Base-by-base conservation (phyloP, 1,140 invertebrate species). In the Batillaria attramentaria region DNA sequence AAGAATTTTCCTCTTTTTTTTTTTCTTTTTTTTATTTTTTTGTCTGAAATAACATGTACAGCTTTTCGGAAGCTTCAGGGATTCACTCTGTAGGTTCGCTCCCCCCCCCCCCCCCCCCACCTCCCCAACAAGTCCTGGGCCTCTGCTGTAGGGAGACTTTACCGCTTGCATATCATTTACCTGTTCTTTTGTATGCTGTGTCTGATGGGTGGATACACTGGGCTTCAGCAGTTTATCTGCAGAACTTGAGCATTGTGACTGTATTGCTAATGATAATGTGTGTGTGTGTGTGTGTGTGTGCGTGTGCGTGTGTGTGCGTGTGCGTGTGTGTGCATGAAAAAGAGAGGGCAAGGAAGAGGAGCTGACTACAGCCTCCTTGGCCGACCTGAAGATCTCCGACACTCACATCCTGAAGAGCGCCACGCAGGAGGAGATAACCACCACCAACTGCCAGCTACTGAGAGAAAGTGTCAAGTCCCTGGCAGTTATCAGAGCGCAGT, bases 351-450 rank as follows among this genome's bases (percentile, higher is more conserved):
- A 77, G 72, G 80, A 79, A n/a, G 80, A 81, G 18, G 82, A 85
- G 24, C 73, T 83, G 33, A 43, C 84, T 6, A 72, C 72, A 33
- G 66, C 62, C 31, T 76, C 75, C 31, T 41, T 89, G 66, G 83
- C 83, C 35, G 78, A 80, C n/a, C 57, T 89, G 78, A 84, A 78
- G 60, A 72, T 89, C 8, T 83, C 81, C 28, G 81, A 85, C 31
- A 77, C 73, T 31, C 77, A 73, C 31, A 76, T 84, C 46, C 78
- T 89, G 16, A 83, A 72, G 20, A 86, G 85, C 79, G 85, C 83
- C 39, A 89, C 87, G 4, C 79, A 84, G 35, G 84, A 88, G 72
- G 84, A 89, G 68, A 79, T 87, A 4, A 77, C 65, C 54, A 50
- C 83, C 43, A 86, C 69, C 28, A 72, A 80, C 31, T 78, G 65